Percentiles rank a stretch among this genome's conserved stretches.
Evolutionary conservation across 1,140 invertebrate genomes (phyloP).

Genomic region (Coptotermes formosanus): DNA sequence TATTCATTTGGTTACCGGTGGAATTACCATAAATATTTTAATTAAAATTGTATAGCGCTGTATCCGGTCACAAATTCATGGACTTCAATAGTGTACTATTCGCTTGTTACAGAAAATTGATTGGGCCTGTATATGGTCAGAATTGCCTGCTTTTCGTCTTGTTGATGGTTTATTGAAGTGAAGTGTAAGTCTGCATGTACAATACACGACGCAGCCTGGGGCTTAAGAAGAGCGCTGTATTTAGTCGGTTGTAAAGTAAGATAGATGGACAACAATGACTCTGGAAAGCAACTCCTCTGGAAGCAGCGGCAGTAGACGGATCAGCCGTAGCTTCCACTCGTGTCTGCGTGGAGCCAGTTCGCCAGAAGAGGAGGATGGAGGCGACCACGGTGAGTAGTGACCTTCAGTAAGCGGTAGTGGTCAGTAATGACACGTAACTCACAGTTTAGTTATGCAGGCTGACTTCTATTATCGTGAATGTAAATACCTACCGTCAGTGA

Average conservation of each 20-base stretch:
- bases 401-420: neutral
- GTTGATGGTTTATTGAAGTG: too few species aligned
- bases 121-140: too few species aligned
- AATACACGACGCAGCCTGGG: too few species aligned
- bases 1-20: too few species aligned
- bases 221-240: too few species aligned
- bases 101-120: too few species aligned
- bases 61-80: too few species aligned
- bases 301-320: slow-evolving; percentile 25
- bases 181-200: too few species aligned
- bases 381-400: slow-evolving; percentile 22
- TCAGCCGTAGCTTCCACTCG: slow-evolving; percentile 42
- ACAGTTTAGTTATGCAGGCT: neutral
- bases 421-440: neutral
- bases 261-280: neutral
- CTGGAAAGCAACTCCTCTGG: slow-evolving; percentile 18
- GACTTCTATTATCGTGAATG: neutral
- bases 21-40: too few species aligned
- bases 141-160: too few species aligned
- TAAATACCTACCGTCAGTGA: neutral
- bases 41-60: too few species aligned
- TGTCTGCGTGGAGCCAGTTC: slow-evolving; percentile 39
- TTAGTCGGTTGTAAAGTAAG: neutral
- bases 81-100: too few species aligned
- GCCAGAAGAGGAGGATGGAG: slow-evolving; percentile 35